phyloP scores from a whole-genome alignment of 2,113 vertebrate species.

The Ariopsis seemanni region DNA sequence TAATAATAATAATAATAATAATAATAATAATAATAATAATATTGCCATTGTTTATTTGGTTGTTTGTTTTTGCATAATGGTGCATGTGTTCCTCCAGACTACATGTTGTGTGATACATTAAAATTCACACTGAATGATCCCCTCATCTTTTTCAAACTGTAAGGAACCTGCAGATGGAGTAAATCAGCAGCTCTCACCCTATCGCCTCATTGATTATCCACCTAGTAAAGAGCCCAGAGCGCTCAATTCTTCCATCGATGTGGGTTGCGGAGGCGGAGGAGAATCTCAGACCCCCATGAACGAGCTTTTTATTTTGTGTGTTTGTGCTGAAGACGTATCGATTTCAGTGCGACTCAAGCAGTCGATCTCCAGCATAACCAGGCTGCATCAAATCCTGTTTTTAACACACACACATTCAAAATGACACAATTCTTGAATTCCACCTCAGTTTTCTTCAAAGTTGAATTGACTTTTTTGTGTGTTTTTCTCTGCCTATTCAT shows the following conservation, averaged over 20 bases:
- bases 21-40: background rate
- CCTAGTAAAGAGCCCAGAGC: conserved; percentile 53
- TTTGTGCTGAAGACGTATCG: conserved; percentile 71
- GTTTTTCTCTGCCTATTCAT: conserved; percentile 50
- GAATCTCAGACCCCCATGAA: conserved; percentile 63
- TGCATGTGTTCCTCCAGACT: background rate
- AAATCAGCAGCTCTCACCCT: conserved; percentile 70
- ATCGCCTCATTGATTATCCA: conserved; percentile 68
- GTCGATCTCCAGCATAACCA: conserved; percentile 61
- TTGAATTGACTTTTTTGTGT: conserved; percentile 62
- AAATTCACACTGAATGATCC: conserved; percentile 22
- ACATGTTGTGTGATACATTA: conserved; percentile 1
- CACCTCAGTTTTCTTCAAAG: conserved; percentile 59
- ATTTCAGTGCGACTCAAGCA: conserved; percentile 54
- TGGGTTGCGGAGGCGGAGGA: conserved; percentile 63
- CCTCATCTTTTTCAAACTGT: conserved; percentile 42
- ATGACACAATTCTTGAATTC: conserved; percentile 47
- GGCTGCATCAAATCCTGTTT: conserved; percentile 59
- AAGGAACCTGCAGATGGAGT: conserved; percentile 67
- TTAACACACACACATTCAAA: conserved; percentile 39
- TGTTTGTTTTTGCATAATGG: background rate
- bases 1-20: background rate
- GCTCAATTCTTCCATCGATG: conserved; percentile 62
- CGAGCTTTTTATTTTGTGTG: conserved; percentile 67
- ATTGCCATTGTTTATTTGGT: too few species aligned